Evolutionary conservation across 1,140 invertebrate species (phyloP).

Genomic region (Drosophila subpulchrella): DNA sequence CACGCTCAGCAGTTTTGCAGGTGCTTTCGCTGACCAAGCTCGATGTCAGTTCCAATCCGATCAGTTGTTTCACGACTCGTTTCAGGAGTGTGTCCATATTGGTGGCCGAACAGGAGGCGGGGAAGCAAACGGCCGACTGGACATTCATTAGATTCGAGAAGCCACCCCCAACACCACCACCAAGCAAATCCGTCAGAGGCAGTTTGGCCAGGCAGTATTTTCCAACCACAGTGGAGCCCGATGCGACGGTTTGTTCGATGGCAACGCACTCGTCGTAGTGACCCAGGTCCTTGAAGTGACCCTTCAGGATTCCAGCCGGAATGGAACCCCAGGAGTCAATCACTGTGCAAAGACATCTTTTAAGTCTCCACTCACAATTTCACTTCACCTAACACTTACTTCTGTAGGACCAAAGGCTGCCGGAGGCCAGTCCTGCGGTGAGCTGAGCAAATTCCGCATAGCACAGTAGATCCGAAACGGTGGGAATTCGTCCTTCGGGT

Average conservation of each 20-base stretch:
- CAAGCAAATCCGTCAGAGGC: slow-evolving; percentile 35
- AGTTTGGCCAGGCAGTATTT: slow-evolving; percentile 58
- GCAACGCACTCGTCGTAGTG: slow-evolving; percentile 66
- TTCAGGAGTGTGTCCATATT: slow-evolving; percentile 45
- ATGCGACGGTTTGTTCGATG: slow-evolving; percentile 30
- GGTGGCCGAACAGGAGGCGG: slow-evolving; percentile 38
- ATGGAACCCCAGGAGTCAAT: slow-evolving; percentile 71
- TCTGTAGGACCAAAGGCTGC: slow-evolving; percentile 45
- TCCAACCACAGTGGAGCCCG: slow-evolving; percentile 24
- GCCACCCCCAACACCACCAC: background rate
- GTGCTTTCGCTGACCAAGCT: slow-evolving; percentile 19
- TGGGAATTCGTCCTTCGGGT: slow-evolving; percentile 22
- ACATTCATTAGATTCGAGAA: slow-evolving; percentile 10
- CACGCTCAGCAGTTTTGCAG: slow-evolving; percentile 44
- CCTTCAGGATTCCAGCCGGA: slow-evolving; percentile 58
- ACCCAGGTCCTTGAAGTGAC: slow-evolving; percentile 56
- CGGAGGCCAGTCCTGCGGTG: slow-evolving; percentile 10
- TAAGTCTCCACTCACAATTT: too few relatives aligned
- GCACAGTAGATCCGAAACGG: slow-evolving; percentile 49
- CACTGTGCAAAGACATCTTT: slow-evolving; percentile 26
- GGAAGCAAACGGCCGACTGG: slow-evolving; percentile 49
- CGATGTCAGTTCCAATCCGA: slow-evolving; percentile 27
- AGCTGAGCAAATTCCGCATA: slow-evolving; percentile 43
- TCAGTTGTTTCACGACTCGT: slow-evolving; percentile 17
- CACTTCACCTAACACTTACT: slow-evolving; percentile 32